These are phyloP conservation scores for Tanypteryx hageni DNA, from an alignment of 2,888 invertebrate species.

Conservation along the genomic window DNA sequence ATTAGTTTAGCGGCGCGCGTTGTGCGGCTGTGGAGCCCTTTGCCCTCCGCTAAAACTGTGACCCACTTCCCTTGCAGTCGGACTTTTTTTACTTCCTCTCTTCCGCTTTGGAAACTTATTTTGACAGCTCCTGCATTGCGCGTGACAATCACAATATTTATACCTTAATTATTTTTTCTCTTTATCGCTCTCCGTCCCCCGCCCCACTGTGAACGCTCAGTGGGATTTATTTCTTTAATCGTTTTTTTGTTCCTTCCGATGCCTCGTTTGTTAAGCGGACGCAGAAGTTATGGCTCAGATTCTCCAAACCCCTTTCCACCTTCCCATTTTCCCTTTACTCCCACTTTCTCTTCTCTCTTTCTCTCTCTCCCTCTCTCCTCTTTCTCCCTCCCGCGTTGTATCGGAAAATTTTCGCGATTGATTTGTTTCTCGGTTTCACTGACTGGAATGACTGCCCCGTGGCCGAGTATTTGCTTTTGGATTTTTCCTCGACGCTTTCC, in stretches of 20 bases:
- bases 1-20: not conserved
- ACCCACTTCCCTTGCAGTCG: slow-evolving; percentile 52
- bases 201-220: not conserved
- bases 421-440: slow-evolving; percentile 43
- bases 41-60: slow-evolving; percentile 3
- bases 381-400: not conserved
- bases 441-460: slow-evolving; percentile 42
- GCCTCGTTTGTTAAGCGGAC: not conserved
- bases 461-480: slow-evolving; percentile 28
- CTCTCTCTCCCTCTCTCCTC: not conserved
- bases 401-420: slow-evolving; percentile 42
- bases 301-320: not conserved
- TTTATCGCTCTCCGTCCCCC: not conserved
- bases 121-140: slow-evolving; percentile 20
- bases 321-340: not conserved
- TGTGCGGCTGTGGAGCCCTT: not conserved
- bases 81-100: not conserved
- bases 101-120: slow-evolving; percentile 18
- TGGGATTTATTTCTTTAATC: not conserved
- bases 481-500: slow-evolving; percentile 49
- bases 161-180: not conserved
- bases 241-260: not conserved
- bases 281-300: not conserved
- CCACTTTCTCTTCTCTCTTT: not conserved
- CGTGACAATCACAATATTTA: slow-evolving; percentile 9